phyloP scores from a whole-genome alignment of 2,113 vertebrate genomes.

The Pituophis catenifer region DNA sequence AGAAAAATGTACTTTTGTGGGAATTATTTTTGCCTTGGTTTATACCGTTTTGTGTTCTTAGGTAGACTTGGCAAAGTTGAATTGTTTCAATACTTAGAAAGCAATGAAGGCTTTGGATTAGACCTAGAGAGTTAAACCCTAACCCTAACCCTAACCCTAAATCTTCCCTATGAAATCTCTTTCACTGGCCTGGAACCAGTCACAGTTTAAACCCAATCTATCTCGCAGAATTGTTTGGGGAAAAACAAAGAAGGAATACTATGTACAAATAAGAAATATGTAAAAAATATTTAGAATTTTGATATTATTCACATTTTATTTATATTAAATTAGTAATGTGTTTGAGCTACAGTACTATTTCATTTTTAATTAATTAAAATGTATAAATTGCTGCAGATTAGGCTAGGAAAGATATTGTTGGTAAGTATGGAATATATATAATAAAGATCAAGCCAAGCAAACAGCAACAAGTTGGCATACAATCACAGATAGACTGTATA shows the following conservation, averaged over 20 bases:
- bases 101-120: neutral
- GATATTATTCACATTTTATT: neutral
- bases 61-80: neutral
- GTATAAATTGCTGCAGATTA: neutral
- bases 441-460: neutral
- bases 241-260: neutral
- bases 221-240: neutral
- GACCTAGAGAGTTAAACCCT: neutral
- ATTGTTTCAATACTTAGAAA: neutral
- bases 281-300: neutral
- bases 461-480: no score
- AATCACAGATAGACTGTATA: neutral
- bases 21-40: neutral
- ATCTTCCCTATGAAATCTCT: neutral
- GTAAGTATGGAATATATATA: neutral
- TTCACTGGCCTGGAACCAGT: neutral
- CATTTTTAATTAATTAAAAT: neutral
- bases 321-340: neutral
- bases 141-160: neutral
- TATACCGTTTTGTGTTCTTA: constrained; percentile 2
- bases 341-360: neutral
- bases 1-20: neutral
- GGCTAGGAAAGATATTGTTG: neutral
- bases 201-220: neutral
- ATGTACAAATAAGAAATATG: neutral